Evolutionary conservation across 2,888 invertebrate genomes (phyloP).

Genomic region (Adelphocoris suturalis): DNA sequence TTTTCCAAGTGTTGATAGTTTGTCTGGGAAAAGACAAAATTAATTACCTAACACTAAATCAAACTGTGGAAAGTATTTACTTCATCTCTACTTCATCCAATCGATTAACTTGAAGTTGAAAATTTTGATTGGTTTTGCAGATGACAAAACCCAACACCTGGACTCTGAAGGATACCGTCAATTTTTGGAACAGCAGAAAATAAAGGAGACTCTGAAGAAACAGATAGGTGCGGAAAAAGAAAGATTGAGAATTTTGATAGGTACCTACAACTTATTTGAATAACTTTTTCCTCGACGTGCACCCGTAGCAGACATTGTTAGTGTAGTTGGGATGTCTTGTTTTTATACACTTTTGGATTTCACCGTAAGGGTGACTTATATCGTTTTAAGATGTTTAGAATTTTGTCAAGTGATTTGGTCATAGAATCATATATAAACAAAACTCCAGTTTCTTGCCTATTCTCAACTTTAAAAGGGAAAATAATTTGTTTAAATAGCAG

Average conservation of each 20-base stretch:
- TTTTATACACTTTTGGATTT: background rate
- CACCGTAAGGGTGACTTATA: too few species aligned
- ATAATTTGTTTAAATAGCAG: too few species aligned
- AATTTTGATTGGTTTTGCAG: slow-evolving; percentile 52
- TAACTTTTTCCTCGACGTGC: slow-evolving; percentile 38
- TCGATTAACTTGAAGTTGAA: background rate
- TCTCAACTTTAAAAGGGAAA: too few species aligned
- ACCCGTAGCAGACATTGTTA: background rate
- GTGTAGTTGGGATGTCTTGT: slow-evolving; percentile 3
- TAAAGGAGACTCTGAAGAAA: slow-evolving; percentile 75
- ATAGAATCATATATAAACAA: too few species aligned
- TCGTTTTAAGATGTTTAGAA: too few species aligned
- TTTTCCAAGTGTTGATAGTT: too few species aligned
- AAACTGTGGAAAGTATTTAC: too few species aligned
- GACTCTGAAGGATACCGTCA: slow-evolving; percentile 75
- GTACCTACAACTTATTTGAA: slow-evolving; percentile 68
- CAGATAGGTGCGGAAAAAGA: slow-evolving; percentile 76
- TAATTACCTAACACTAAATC: too few species aligned
- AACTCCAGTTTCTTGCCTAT: too few species aligned
- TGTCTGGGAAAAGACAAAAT: too few species aligned
- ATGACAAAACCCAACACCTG: slow-evolving; percentile 68
- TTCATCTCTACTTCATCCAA: too few species aligned
- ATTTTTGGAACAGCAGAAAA: slow-evolving; percentile 74
- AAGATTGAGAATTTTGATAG: slow-evolving; percentile 75
- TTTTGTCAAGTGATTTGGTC: too few species aligned